These are phyloP conservation scores for Torymus aiolomorphi DNA, from an alignment of 2,888 invertebrate genomes.

Conservation along the genomic window DNA sequence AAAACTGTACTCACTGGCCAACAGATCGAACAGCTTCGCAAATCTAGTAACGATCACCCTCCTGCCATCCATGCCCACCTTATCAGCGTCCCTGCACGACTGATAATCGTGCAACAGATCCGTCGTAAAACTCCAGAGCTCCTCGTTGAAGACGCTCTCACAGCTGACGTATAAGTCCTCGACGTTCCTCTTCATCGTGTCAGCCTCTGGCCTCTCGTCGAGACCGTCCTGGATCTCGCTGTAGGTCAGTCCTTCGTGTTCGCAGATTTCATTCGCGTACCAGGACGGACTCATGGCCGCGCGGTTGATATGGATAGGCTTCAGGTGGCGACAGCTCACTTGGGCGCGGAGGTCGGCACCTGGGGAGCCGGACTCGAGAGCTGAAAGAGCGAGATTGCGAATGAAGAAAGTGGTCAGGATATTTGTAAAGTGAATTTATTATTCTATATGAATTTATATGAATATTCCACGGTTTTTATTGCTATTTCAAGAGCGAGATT, in stretches of 20 bases:
- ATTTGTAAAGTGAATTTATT: background rate
- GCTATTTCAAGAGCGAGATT: no score
- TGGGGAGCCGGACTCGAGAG: background rate
- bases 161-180: constrained; percentile 36
- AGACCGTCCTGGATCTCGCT: constrained; percentile 14
- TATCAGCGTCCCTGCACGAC: constrained; percentile 13
- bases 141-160: constrained; percentile 32
- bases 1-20: constrained; percentile 21
- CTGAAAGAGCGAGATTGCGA: no score
- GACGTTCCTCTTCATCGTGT: background rate
- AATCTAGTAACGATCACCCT: constrained; percentile 7
- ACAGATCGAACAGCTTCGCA: constrained; percentile 15
- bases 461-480: no score
- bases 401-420: background rate
- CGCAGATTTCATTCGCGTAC: constrained; percentile 19
- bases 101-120: constrained; percentile 36
- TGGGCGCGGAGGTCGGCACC: constrained; percentile 32
- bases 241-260: constrained; percentile 17
- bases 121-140: constrained; percentile 38
- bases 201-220: background rate
- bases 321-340: constrained; percentile 38
- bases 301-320: constrained; percentile 6
- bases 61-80: background rate
- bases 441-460: no score
- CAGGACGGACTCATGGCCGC: constrained; percentile 18